Base-by-base conservation (phyloP, 2,797 vertebrate genomes). In the Adelosebastes latens region DNA sequence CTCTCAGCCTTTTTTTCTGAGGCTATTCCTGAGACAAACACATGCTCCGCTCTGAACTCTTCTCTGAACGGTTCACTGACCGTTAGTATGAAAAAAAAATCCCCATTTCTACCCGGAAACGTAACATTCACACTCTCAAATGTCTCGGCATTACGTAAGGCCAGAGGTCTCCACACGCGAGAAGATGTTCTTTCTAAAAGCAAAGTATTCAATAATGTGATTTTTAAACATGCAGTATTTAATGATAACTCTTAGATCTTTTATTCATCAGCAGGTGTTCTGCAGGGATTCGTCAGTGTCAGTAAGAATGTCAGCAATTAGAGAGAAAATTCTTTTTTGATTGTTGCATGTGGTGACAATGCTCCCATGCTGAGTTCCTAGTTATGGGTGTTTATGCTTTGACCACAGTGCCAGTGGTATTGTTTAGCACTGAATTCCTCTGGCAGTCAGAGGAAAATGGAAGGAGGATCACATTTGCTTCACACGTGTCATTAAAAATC, bases 401-500 rank as follows among this genome's bases (percentile, higher is more conserved):
- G 88, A 92, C 93, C 93, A 86, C 90, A 92, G 78, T 82, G 83
- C 80, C 55, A 25, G 71, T 86, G 93, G 91, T 93, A 89, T 94
- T 92, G 93, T 87, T 80, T 65, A 84, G 86, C 75, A 69, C 85
- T 75, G 79, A 88, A 93, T 94, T 93, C 92, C 92, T 93, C 86
- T 90, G 90, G 79, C 86, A 90, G 89, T 79, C 74, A 63, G 72
- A 73, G 67, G 71, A 82, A 80, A 86, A 85, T 72, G 72, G 75
- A 86, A 90, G 88, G 90, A 91, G 91, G 90, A 91, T 94, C 90
- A 89, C 92, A 93, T 94, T 94, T 95, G 92, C 85, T 93, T 91
- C 88, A 89, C 93, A 94, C 86, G 93, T 94, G 94, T 94, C 94
- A 92, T 94, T 94, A 94, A 91, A 46, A 94, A 93, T 83, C 86